phyloP scores from a whole-genome alignment of 1,140 invertebrate species.

The Achroia grisella region DNA sequence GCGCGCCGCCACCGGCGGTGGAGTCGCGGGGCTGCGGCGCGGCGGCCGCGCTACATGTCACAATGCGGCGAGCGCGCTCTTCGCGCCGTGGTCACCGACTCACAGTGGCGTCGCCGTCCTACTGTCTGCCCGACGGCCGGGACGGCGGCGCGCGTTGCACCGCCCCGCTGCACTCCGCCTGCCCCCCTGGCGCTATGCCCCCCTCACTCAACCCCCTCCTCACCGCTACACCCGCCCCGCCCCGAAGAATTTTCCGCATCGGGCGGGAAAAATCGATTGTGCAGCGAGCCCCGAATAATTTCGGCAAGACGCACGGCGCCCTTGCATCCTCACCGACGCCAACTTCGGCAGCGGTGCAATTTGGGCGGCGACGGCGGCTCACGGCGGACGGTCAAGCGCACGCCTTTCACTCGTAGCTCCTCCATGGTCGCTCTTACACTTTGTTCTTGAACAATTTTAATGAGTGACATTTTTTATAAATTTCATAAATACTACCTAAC shows the following conservation, averaged over 20 bases:
- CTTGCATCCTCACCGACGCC: slow-evolving; percentile 46
- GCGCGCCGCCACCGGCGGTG: slow-evolving; percentile 60
- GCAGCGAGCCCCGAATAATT: slow-evolving; percentile 69
- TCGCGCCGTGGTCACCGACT: slow-evolving; percentile 65
- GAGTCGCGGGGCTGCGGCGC: slow-evolving; percentile 60
- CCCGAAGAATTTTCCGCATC: slow-evolving; percentile 68
- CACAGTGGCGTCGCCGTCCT: slow-evolving; percentile 67
- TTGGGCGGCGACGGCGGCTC: slow-evolving; percentile 19
- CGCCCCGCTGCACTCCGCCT: slow-evolving; percentile 64
- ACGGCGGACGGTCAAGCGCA: slow-evolving; percentile 39
- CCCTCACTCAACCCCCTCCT: slow-evolving; percentile 28
- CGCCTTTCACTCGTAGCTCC: slow-evolving; percentile 6
- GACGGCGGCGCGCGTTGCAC: slow-evolving; percentile 63
- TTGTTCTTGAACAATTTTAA: not conserved
- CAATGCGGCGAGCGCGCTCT: slow-evolving; percentile 60
- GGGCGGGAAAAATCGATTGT: slow-evolving; percentile 70
- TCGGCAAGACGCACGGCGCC: slow-evolving; percentile 69
- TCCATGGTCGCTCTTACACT: not conserved
- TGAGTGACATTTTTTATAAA: too few species aligned
- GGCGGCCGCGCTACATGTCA: slow-evolving; percentile 66
- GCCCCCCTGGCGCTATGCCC: slow-evolving; percentile 44
- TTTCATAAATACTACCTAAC: too few species aligned
- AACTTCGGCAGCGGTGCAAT: slow-evolving; percentile 10
- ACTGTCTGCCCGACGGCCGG: slow-evolving; percentile 62
- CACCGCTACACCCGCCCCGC: slow-evolving; percentile 52